These are phyloP conservation scores for Zelostemma sp. DNA, from an alignment of 1,140 invertebrate genomes.

Conservation along the genomic window DNA sequence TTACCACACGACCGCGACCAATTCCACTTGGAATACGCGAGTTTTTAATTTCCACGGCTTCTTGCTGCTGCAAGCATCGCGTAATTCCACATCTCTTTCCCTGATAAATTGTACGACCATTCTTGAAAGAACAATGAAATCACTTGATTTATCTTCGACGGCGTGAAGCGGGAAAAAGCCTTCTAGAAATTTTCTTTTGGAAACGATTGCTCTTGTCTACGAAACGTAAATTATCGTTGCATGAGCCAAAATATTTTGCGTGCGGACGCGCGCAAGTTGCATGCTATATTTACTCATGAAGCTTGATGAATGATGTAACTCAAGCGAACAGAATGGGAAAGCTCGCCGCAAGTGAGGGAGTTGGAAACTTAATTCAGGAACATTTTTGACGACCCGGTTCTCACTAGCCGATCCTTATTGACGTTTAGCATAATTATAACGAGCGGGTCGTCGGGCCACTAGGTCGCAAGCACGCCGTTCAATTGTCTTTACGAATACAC, in stretches of 20 bases:
- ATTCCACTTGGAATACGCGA: constrained; percentile 1
- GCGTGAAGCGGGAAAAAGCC: too few relatives aligned
- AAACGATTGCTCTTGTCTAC: too few relatives aligned
- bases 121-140: background rate
- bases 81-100: background rate
- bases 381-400: constrained; percentile 6
- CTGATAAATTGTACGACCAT: background rate
- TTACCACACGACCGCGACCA: constrained; percentile 12
- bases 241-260: constrained; percentile 27
- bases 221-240: constrained; percentile 5
- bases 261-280: constrained; percentile 26
- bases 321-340: constrained; percentile 32
- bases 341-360: constrained; percentile 5
- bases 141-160: background rate
- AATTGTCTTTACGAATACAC: constrained; percentile 32
- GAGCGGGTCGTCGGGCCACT: constrained; percentile 30
- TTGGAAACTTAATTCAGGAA: constrained; percentile 2
- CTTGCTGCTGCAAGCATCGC: background rate
- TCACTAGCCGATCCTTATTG: constrained; percentile 16
- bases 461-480: constrained; percentile 26
- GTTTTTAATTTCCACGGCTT: constrained; percentile 4
- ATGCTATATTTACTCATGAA: constrained; percentile 38
- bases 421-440: constrained; percentile 31
- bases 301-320: constrained; percentile 40
- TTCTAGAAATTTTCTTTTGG: too few relatives aligned